phyloP scores from a whole-genome alignment of 1,140 invertebrate genomes.

The Goniozus legneri region DNA sequence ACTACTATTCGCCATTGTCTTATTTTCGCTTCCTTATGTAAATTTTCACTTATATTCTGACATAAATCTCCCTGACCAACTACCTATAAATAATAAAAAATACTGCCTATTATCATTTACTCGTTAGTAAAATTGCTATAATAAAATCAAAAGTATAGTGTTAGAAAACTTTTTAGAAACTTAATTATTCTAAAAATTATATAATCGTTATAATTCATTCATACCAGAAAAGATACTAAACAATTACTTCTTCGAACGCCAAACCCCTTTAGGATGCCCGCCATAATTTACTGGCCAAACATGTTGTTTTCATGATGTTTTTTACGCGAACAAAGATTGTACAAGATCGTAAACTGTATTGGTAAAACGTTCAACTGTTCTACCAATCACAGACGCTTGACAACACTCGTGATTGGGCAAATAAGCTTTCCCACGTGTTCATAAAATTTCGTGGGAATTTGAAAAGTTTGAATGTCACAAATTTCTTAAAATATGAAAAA shows the following conservation, averaged over 20 bases:
- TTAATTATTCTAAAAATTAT: background rate
- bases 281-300: slow-evolving; percentile 27
- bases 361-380: too few species aligned
- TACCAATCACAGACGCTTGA: too few species aligned
- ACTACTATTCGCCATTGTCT: slow-evolving; percentile 28
- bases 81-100: slow-evolving; percentile 28
- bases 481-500: too few species aligned
- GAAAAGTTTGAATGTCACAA: too few species aligned
- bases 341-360: too few species aligned
- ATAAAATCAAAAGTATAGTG: background rate
- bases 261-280: slow-evolving; percentile 31
- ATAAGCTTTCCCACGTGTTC: too few species aligned
- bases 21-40: slow-evolving; percentile 25
- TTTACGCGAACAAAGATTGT: too few species aligned
- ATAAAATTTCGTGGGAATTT: too few species aligned
- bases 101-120: background rate
- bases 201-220: too few species aligned
- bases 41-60: slow-evolving; percentile 31
- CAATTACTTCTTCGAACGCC: slow-evolving; percentile 23
- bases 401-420: too few species aligned
- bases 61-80: slow-evolving; percentile 36
- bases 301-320: too few species aligned
- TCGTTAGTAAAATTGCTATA: too few species aligned
- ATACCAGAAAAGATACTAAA: slow-evolving; percentile 37
- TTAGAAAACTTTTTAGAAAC: background rate